Evolutionary conservation across 2,888 invertebrate genomes (phyloP).

Genomic region (Diarsia mendica): DNA sequence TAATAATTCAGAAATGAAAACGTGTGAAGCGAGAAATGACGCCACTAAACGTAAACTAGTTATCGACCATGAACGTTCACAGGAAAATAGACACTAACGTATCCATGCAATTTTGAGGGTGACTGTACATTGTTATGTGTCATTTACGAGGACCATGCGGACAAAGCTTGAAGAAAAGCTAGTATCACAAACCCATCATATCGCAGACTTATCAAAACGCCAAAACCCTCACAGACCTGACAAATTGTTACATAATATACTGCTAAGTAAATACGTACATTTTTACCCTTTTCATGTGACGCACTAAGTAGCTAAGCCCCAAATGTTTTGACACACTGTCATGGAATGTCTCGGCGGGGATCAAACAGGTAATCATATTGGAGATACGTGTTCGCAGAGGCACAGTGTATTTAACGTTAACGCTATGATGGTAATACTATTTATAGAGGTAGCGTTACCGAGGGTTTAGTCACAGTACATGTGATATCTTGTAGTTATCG

Average conservation of each 20-base stretch:
- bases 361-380: slow-evolving; percentile 59
- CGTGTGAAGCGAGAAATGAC: too few relatives aligned
- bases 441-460: too few relatives aligned
- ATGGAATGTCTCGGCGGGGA: slow-evolving; percentile 50
- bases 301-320: slow-evolving; percentile 51
- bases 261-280: slow-evolving; percentile 33
- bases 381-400: slow-evolving; percentile 33
- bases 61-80: too few relatives aligned
- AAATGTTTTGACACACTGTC: slow-evolving; percentile 65
- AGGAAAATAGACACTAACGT: too few relatives aligned
- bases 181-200: background rate
- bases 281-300: slow-evolving; percentile 29
- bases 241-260: slow-evolving; percentile 21
- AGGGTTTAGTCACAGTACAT: background rate
- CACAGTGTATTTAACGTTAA: too few relatives aligned
- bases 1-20: too few relatives aligned
- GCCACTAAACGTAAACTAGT: too few relatives aligned
- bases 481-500: background rate
- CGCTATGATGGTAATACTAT: too few relatives aligned
- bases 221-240: background rate
- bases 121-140: background rate
- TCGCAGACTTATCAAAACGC: background rate
- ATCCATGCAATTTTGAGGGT: too few relatives aligned
- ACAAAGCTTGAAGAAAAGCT: background rate
- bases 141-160: background rate